Evolutionary conservation across 2,113 vertebrate genomes (phyloP).

Genomic region (Indri indri): DNA sequence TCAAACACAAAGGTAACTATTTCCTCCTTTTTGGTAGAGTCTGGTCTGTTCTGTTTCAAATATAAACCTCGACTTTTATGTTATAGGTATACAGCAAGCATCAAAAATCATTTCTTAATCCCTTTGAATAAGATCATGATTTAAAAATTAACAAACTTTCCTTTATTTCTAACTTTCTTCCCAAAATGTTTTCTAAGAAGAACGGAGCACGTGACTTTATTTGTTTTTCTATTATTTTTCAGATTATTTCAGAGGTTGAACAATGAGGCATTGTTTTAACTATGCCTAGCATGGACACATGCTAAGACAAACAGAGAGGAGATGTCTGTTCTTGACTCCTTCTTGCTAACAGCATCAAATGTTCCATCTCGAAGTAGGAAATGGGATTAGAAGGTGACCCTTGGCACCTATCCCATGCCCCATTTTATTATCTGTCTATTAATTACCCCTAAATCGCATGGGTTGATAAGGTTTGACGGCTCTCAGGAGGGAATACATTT

Average conservation of each 20-base stretch:
- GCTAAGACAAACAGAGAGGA: background rate
- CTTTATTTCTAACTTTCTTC: background rate
- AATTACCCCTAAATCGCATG: background rate
- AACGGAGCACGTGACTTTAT: background rate
- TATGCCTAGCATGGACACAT: background rate
- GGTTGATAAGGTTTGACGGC: background rate
- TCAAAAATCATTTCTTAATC: background rate
- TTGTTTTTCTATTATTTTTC: background rate
- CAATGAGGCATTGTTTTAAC: background rate
- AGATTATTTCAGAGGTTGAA: background rate
- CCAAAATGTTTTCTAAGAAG: background rate
- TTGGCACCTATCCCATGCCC: background rate
- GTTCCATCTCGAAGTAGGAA: background rate
- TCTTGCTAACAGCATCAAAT: background rate
- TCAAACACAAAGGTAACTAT: background rate
- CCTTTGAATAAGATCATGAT: background rate
- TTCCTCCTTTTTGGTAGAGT: background rate
- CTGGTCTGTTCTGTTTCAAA: conserved; percentile 11
- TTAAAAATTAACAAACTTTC: background rate
- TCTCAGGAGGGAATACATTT: background rate
- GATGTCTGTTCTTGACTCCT: background rate
- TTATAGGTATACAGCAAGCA: background rate
- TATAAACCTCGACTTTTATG: background rate
- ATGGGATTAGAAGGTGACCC: background rate
- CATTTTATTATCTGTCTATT: background rate